Evolutionary conservation across 2,888 invertebrate species (phyloP).

Genomic region (Charanyca ferruginea): DNA sequence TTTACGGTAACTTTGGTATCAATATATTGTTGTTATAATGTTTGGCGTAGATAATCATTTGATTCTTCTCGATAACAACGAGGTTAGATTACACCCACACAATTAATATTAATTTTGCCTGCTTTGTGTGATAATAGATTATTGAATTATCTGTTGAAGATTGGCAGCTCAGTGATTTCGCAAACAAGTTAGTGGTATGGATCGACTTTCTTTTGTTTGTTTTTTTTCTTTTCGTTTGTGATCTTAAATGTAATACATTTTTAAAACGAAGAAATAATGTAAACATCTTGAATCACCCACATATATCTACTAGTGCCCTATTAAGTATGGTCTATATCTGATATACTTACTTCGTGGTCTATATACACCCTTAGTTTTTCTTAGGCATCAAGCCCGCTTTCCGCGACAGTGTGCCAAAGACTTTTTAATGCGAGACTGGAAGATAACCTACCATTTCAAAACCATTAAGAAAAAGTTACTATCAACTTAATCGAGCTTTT

Average conservation of each 20-base stretch:
- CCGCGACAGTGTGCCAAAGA: not conserved
- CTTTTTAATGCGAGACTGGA: too few species aligned
- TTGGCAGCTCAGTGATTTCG: not conserved
- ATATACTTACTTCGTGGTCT: too few species aligned
- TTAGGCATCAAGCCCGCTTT: not conserved
- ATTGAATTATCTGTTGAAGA: not conserved
- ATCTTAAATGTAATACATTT: too few species aligned
- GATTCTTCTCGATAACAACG: conserved; percentile 7
- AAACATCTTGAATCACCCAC: too few species aligned
- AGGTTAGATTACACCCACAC: conserved; percentile 18
- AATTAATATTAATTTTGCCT: conserved; percentile 20
- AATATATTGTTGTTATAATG: conserved; percentile 20
- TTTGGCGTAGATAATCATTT: conserved; percentile 11
- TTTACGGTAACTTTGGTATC: not conserved
- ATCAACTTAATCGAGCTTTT: too few species aligned
- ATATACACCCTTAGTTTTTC: too few species aligned
- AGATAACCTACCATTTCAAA: too few species aligned
- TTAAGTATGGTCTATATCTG: too few species aligned
- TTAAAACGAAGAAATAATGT: too few species aligned
- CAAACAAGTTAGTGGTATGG: not conserved
- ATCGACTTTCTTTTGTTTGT: not conserved
- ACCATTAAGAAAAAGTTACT: too few species aligned
- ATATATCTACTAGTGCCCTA: too few species aligned
- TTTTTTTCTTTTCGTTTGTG: not conserved
- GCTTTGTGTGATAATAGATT: not conserved